Percentiles rank a stretch among this genome's conserved stretches.
Conservation (phyloP, 2,888 invertebrate species). For the Sipha maydis region DNA sequence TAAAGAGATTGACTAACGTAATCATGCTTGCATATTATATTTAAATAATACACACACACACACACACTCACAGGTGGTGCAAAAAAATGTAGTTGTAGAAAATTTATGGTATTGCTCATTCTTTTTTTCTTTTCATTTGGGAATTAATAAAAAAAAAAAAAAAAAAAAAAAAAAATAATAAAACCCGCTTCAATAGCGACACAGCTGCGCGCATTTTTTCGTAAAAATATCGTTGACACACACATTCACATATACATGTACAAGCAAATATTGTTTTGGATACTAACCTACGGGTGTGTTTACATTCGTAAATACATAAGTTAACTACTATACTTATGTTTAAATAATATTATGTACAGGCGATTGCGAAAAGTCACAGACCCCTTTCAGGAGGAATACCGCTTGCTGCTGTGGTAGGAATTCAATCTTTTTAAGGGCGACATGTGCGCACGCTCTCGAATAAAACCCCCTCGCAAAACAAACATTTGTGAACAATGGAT, state of each 20-base stretch:
- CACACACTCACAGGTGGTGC: not conserved
- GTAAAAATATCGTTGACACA: not conserved
- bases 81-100: not conserved
- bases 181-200: too few relatives aligned
- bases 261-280: not conserved
- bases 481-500: conserved; percentile 55
- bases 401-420: not conserved
- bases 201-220: not conserved
- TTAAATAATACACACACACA: not conserved
- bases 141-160: not conserved
- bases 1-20: too few relatives aligned
- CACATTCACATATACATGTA: not conserved
- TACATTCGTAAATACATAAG: not conserved
- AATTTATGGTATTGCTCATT: not conserved
- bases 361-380: conserved; percentile 12
- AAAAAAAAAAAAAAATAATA: too few relatives aligned
- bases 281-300: not conserved
- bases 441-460: not conserved
- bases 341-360: not conserved
- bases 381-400: conserved; percentile 20
- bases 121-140: not conserved
- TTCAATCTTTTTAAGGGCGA: conserved; percentile 49
- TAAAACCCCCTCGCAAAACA: conserved; percentile 39
- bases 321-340: not conserved
- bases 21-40: not conserved